Base-by-base conservation (phyloP, 1,140 invertebrate species). In the Spodoptera frugiperda region DNA sequence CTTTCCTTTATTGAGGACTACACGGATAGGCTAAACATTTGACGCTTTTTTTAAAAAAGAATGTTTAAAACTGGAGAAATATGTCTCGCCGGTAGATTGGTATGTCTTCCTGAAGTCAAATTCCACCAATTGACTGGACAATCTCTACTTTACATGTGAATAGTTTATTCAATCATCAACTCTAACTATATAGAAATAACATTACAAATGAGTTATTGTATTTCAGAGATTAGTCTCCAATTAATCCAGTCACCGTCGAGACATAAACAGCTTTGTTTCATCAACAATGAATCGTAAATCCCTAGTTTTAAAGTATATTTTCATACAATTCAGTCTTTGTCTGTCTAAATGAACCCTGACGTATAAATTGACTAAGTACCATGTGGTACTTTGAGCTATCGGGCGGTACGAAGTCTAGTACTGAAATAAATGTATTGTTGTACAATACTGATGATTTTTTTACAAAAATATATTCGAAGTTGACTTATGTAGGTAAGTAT, bases 391-490 rank as follows among this genome's bases (percentile, higher is more conserved):
- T 39, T 25, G 48, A 68, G 65, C 33, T 55, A 61, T 15, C 49
- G 21, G 14, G 30, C 12, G 17, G 63, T 70, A 54, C 49, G 48
- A 46, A 17, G 39, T 46, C 33, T 33, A 19, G 65, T 68, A 68
- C 65, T 71, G 53, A 44, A n/a, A n/a, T n/a, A n/a, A n/a, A 33
- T 39, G 44, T 71, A 71, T 71, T 71, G 67, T 71, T 54, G 48
- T 54, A 71, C 48, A 39, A 71, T 71, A 71, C 68, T 39, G 9
- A 17, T 46, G 51, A 39, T 55, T 55, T 55, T 21, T 55, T 71
- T 71, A 55, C 68, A 55, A 70, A 15, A 39, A 12, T 71, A 71
- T 71, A 71, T 71, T 71, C 53, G 68, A 71, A 71, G 53, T 71
- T 71, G 68, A 55, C 48, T 5, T 67, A 21, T 46, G 33, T 65